A percentile compares a stretch with the other conserved stretches of the same genome.
Conservation (phyloP, 2,888 invertebrate genomes). For the Drepanosiphum platanoidis region DNA sequence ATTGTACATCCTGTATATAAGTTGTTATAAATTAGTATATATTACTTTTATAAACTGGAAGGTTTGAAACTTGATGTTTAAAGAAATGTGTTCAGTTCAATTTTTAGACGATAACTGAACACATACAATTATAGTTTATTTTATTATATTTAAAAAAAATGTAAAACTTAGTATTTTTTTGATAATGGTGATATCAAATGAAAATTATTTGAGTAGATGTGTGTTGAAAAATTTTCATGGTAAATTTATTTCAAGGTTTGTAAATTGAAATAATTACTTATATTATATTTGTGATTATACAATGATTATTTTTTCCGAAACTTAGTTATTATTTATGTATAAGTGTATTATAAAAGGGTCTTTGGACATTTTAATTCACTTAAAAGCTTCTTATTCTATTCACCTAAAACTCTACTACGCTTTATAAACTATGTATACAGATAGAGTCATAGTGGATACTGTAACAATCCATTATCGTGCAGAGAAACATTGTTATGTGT, state of each 20-base stretch:
- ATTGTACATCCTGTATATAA: not conserved
- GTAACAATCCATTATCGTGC: conserved; percentile 19
- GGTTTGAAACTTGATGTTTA: not conserved
- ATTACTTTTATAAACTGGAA: not conserved
- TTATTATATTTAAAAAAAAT: not conserved
- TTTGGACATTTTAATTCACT: conserved; percentile 26
- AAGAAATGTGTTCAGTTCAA: conserved; percentile 9
- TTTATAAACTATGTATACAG: conserved; percentile 15
- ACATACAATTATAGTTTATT: not conserved
- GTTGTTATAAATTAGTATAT: conserved; percentile 10
- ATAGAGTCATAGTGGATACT: not conserved
- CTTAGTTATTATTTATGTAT: not conserved
- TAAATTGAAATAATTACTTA: conserved; percentile 13
- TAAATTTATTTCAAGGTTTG: conserved; percentile 13
- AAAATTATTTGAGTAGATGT: not conserved
- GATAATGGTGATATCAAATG: not conserved
- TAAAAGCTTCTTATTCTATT: conserved; percentile 25
- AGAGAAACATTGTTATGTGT: conserved; percentile 37
- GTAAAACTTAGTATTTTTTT: not conserved
- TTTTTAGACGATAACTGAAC: not conserved
- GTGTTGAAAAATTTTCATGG: not conserved
- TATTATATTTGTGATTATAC: not conserved
- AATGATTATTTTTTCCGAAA: not conserved
- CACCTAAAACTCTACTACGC: not conserved
- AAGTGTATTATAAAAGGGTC: conserved; percentile 4